Conservation (phyloP, 2,113 vertebrate species). For the Paramisgurnus dabryanus region DNA sequence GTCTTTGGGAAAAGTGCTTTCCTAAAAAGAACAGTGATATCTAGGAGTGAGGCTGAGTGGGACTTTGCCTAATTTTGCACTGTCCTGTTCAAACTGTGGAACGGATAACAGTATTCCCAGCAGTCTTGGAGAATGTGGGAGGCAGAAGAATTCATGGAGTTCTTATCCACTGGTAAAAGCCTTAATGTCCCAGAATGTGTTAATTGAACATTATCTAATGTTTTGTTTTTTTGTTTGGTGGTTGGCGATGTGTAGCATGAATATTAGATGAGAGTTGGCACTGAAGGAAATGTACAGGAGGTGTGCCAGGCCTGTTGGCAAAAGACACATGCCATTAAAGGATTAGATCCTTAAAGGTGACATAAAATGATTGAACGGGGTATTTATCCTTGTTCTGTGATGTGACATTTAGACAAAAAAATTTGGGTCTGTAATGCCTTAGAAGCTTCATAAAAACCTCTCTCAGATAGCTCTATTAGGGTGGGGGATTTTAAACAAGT, state of each 20-base stretch:
- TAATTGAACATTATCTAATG: background rate
- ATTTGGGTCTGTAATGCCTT: too few relatives aligned
- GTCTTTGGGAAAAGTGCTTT: conserved; percentile 73
- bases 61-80: conserved; percentile 37
- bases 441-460: too few relatives aligned
- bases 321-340: background rate
- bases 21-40: conserved; percentile 60
- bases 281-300: background rate
- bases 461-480: too few relatives aligned
- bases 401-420: too few relatives aligned
- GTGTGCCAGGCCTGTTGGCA: background rate
- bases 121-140: background rate
- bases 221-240: background rate
- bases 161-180: background rate
- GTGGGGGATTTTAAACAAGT: too few relatives aligned
- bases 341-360: background rate
- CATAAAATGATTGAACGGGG: too few relatives aligned
- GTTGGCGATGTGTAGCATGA: background rate
- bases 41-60: conserved; percentile 58
- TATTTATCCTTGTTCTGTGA: too few relatives aligned
- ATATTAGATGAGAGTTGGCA: conserved; percentile 5
- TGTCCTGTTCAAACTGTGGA: background rate
- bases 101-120: background rate
- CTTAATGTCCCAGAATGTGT: background rate
- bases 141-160: background rate